Percentiles rank a stretch among this genome's conserved stretches.
Conservation (phyloP, 2,888 invertebrate genomes). For the Leptopilina myrica region DNA sequence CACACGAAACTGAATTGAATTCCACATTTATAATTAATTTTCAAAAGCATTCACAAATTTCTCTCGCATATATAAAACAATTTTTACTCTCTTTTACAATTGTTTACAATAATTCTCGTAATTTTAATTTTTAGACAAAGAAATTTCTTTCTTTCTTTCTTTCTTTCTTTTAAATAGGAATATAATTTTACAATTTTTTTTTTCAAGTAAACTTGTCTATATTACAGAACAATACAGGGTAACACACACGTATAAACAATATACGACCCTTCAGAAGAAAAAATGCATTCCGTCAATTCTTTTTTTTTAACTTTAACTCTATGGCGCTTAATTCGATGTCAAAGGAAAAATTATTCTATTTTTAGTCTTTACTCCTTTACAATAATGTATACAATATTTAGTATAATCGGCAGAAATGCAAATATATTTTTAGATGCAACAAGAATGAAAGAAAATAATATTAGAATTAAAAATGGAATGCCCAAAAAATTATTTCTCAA, state of each 20-base stretch:
- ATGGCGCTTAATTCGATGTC: slow-evolving; percentile 33
- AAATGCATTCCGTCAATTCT: slow-evolving; percentile 17
- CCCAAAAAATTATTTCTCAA: background rate
- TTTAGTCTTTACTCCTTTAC: slow-evolving; percentile 16
- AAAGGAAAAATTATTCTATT: slow-evolving; percentile 16
- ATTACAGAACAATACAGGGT: slow-evolving; percentile 25
- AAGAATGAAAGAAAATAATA: background rate
- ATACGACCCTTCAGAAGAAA: slow-evolving; percentile 9
- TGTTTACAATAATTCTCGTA: too few species aligned
- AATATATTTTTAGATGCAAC: slow-evolving; percentile 16
- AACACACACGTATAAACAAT: slow-evolving; percentile 18
- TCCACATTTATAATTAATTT: slow-evolving; percentile 13
- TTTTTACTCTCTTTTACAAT: background rate
- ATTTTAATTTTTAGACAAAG: background rate
- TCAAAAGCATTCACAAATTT: slow-evolving; percentile 9
- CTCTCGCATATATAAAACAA: slow-evolving; percentile 15
- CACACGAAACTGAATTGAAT: slow-evolving; percentile 14
- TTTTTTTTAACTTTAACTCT: slow-evolving; percentile 3
- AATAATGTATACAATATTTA: too few species aligned
- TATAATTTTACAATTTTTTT: background rate
- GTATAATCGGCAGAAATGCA: slow-evolving; percentile 21
- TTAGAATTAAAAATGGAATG: slow-evolving; percentile 15
- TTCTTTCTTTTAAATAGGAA: background rate
- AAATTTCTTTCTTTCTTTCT: background rate
- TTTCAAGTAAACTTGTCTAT: slow-evolving; percentile 19